Evolutionary conservation across 2,113 vertebrate species (phyloP).

Genomic region (Proterorhinus semilunaris): DNA sequence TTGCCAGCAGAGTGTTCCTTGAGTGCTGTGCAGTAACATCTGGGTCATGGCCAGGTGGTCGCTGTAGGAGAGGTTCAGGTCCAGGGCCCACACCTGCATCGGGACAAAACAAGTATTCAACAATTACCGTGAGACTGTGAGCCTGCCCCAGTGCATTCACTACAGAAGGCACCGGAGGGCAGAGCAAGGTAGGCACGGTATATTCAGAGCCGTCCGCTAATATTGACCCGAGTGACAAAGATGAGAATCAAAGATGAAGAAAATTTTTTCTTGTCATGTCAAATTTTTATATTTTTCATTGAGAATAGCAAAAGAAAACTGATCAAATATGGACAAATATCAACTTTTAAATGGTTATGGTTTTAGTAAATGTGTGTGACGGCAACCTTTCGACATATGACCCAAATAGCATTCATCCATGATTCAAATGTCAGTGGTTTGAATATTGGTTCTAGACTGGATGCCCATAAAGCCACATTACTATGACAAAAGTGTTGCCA

Average conservation of each 20-base stretch:
- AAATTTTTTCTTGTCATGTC: neutral
- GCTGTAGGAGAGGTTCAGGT: constrained; percentile 87
- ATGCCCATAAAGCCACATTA: no score
- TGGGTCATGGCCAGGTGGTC: constrained; percentile 90
- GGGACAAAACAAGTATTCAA: neutral
- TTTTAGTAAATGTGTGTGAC: no score
- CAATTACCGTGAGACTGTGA: constrained; percentile 20
- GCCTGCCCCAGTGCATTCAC: constrained; percentile 10
- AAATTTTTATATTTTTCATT: no score
- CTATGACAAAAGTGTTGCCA: no score
- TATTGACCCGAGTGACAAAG: neutral
- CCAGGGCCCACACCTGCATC: constrained; percentile 88
- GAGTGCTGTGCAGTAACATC: constrained; percentile 82
- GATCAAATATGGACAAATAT: no score
- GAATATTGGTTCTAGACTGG: no score
- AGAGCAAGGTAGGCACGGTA: constrained; percentile 23
- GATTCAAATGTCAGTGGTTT: no score
- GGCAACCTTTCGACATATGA: no score
- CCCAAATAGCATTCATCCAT: no score
- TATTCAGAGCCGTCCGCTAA: constrained; percentile 4
- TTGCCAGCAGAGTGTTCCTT: constrained; percentile 80
- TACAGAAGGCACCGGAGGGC: constrained; percentile 17
- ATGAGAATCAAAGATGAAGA: neutral
- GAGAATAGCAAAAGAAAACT: no score
- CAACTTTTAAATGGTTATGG: no score